Conservation (phyloP, 2,797 vertebrate genomes). For the Podarcis siculus region DNA sequence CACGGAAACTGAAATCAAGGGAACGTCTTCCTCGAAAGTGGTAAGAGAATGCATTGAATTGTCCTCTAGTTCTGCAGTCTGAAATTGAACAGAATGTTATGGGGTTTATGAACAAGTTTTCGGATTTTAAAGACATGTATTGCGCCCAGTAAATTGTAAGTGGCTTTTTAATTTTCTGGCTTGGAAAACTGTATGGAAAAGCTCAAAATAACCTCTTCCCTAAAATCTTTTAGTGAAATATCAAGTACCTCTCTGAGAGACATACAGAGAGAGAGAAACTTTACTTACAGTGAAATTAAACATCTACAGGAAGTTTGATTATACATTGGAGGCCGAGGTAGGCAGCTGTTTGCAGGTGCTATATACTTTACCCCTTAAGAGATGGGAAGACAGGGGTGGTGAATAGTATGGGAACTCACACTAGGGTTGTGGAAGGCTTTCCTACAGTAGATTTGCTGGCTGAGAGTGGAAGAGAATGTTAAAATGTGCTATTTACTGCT, state of each 20-base stretch:
- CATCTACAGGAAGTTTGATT: background rate
- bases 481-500: too few species aligned
- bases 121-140: background rate
- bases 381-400: background rate
- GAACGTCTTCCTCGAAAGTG: constrained; percentile 95
- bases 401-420: background rate
- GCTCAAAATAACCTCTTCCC: background rate
- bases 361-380: background rate
- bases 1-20: constrained; percentile 88
- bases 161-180: background rate
- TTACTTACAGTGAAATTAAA: background rate
- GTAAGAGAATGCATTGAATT: constrained; percentile 94
- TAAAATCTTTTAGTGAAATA: background rate
- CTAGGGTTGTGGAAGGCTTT: background rate
- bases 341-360: too few species aligned
- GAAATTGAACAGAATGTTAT: constrained; percentile 37
- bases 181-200: background rate
- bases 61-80: constrained; percentile 97
- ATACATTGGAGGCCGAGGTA: too few species aligned
- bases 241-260: background rate
- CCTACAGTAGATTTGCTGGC: background rate
- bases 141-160: background rate
- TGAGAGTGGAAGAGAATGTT: background rate
- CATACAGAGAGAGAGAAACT: background rate
- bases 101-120: constrained; percentile 5